These are phyloP conservation scores for Watsonalla binaria DNA, from an alignment of 2,888 invertebrate species.

Conservation along the genomic window DNA sequence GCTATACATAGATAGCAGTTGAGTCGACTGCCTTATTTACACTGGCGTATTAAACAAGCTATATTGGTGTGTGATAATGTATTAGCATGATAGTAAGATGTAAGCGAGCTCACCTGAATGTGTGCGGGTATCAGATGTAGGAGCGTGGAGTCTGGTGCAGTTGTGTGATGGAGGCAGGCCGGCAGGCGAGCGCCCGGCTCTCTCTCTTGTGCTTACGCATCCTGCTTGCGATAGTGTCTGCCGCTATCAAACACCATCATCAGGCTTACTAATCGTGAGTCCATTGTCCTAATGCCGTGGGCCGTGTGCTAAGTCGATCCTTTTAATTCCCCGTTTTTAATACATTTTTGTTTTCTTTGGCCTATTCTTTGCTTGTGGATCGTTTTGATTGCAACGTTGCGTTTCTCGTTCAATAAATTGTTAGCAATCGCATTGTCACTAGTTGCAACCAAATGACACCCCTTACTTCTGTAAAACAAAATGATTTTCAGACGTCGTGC, in stretches of 20 bases:
- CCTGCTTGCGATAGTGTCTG: conserved; percentile 63
- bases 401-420: conserved; percentile 59
- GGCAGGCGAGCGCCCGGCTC: conserved; percentile 70
- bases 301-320: conserved; percentile 74
- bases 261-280: conserved; percentile 68
- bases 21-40: not conserved
- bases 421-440: conserved; percentile 75
- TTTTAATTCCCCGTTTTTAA: conserved; percentile 61
- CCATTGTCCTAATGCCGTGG: conserved; percentile 74
- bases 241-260: conserved; percentile 66
- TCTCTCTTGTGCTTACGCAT: conserved; percentile 77
- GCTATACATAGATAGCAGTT: not conserved
- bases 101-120: conserved; percentile 39
- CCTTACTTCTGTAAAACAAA: conserved; percentile 69
- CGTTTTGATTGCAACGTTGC: conserved; percentile 49
- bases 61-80: conserved; percentile 9
- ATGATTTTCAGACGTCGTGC: conserved; percentile 31
- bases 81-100: conserved; percentile 11
- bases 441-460: conserved; percentile 68
- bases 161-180: conserved; percentile 63
- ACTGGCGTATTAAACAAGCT: not conserved
- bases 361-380: conserved; percentile 69
- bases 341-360: conserved; percentile 76
- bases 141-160: conserved; percentile 51
- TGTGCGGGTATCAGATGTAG: conserved; percentile 64